Evolutionary conservation across 2,113 vertebrate genomes (phyloP), one percentile per base, ranked within the genome.

Genomic region (Psilopogon haemacephalus): DNA sequence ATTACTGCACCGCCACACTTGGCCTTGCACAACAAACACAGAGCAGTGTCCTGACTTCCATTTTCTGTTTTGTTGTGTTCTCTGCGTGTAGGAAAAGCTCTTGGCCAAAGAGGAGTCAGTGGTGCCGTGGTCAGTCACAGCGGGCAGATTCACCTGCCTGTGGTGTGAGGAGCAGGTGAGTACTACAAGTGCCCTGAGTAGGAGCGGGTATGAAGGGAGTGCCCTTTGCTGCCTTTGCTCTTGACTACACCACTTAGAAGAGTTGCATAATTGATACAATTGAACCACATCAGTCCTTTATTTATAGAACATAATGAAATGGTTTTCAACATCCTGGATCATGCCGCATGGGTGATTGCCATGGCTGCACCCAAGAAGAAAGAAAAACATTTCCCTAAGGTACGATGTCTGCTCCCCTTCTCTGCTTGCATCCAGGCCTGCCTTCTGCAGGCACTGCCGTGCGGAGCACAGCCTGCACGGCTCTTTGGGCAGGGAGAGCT

Each of bases 261-360:
- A 83, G 71, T 94, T 95, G 95, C 95, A 95, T 95, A 95, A 96
- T 93, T 95, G 91, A 95, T 95, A 94, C 89, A 95, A 93, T 85
- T 94, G 94, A 95, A 93, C 93, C 93, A 94, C 95, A 94, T 93
- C 83, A 95, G 92, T 59, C 82, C 76, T 94, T 91, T 94, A 95
- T 93, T 95, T 96, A 95, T 95, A 96, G 95, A 93, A 95, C 92
- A 80, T 96, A 95, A 95, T 95, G 90, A 94, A 95, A 96, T 80
- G 90, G 88, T 95, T 95, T 96, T 95, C 93, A 93, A 73, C 92
- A 95, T 93, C 92, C 95, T 74, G 90, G 88, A 68, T 91, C 92
- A 83, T 0, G 1, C 89, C 94, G 56, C 85, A 95, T 32, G 79
- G 89, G 88, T 79, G 89, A 93, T 85, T 93, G 89, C 89, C 82